Conservation (phyloP, 37 sponge, comb jelly and placozoan genomes). For the Axinella damicornis region DNA sequence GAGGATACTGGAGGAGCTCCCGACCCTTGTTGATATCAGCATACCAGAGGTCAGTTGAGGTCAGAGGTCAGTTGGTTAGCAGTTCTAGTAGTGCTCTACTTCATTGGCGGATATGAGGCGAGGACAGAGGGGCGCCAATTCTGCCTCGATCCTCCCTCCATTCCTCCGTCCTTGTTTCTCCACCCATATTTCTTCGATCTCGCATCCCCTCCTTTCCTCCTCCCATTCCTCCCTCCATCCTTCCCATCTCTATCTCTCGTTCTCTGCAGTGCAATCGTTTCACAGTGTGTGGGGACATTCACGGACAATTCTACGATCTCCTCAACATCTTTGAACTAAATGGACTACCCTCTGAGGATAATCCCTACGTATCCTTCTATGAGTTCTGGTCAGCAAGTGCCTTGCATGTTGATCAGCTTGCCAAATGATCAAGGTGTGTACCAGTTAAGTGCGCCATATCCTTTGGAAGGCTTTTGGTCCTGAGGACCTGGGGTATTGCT, state of each 20-base stretch:
- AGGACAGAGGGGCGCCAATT: neutral
- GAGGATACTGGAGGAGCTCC: conserved; percentile 60
- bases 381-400: too few species aligned
- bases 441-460: too few species aligned
- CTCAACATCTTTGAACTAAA: conserved; percentile 97
- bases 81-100: too few species aligned
- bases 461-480: too few species aligned
- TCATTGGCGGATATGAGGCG: neutral
- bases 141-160: too few species aligned
- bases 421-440: too few species aligned
- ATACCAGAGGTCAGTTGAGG: conserved; percentile 76
- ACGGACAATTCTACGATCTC: conserved; percentile 98
- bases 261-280: conserved; percentile 86
- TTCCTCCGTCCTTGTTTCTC: neutral
- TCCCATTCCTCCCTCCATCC: neutral
- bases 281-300: conserved; percentile 99
- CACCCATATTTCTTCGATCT: neutral
- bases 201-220: neutral
- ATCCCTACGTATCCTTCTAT: conserved; percentile 90
- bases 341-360: conserved; percentile 88
- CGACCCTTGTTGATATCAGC: conserved; percentile 76
- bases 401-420: too few species aligned
- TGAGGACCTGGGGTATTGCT: too few species aligned
- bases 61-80: too few species aligned
- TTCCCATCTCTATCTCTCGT: too few species aligned